Percentiles rank a stretch among this genome's conserved stretches.
Evolutionary conservation across 2,113 vertebrate species (phyloP).

Genomic region (Microcebus ravelobensis): DNA sequence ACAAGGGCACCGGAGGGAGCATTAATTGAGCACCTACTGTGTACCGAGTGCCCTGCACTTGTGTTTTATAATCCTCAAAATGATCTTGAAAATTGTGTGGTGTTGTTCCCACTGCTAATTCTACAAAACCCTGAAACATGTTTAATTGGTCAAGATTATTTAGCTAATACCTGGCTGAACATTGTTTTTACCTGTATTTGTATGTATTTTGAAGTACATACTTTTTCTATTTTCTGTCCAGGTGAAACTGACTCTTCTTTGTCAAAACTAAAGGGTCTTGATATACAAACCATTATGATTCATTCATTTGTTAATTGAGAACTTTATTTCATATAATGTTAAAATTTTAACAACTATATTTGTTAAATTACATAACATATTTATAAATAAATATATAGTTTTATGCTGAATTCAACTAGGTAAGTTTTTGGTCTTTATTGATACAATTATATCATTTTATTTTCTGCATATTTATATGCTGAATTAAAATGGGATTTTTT

Average conservation of each 20-base stretch:
- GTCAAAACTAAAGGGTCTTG: background rate
- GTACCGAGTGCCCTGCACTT: background rate
- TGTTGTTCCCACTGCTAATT: background rate
- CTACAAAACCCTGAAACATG: background rate
- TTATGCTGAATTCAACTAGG: background rate
- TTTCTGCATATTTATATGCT: background rate
- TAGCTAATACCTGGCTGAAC: background rate
- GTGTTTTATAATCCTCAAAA: background rate
- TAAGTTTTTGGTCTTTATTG: background rate
- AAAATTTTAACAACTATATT: background rate
- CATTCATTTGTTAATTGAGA: background rate
- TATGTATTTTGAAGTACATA: background rate
- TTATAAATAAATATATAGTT: background rate
- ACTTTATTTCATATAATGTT: background rate
- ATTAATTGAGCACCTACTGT: background rate
- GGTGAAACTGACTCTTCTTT: background rate
- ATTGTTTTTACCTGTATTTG: background rate
- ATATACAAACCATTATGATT: background rate
- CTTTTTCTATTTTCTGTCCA: background rate
- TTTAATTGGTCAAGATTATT: background rate
- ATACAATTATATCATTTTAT: slow-evolving; percentile 39
- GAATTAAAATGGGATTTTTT: slow-evolving; percentile 29
- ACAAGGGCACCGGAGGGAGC: background rate
- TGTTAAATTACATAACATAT: background rate
- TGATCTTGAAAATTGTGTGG: background rate